Evolutionary conservation across 2,888 invertebrate species (phyloP), one percentile per base, ranked within the genome.

Genomic region (Tineola bisselliella): DNA sequence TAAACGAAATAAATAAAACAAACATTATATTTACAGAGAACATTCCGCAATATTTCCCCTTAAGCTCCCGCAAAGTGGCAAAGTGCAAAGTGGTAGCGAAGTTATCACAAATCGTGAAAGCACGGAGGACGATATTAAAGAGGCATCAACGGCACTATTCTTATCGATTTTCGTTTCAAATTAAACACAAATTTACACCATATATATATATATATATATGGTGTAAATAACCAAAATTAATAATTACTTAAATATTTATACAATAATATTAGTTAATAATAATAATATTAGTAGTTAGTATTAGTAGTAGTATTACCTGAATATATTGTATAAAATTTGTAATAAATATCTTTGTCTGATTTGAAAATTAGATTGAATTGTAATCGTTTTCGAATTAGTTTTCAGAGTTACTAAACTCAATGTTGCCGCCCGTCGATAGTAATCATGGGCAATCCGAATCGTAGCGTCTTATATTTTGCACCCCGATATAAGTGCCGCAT

Each of bases 381-480:
- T 25, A 25, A 25, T 25, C 25, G 25, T 6, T 25, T 25, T 25
- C 25, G 25, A 25, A 25, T 25, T 25, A 25, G 25, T 25, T 25
- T 25, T 6, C 4, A 25, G 25, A 25, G 25, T 25, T 25, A 6
- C 6, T 2, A 6, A 2, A 25, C 25, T 25, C 25, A 25, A 25
- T 25, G 25, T 25, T 25, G 25, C 25, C 25, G 48, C 60, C 61
- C 56, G 59, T 60, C 56, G 59, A 62, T 63, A 63, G 38, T 61
- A 61, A 64, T 63, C 64, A 63, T 64, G 63, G 64, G 61, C 56
- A 63, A 62, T 61, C 61, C 64, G 61, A 60, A 56, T 60, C 61
- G 61, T 48, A 48, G 15, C 48, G 44, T 60, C 60, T 62, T 62
- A 62, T 62, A 43, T 17, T 62, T 60, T 31, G 58, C 59, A 62